Evolutionary conservation across 92 coral and sea anemone species (phyloP).

Genomic region (Montipora capitata): DNA sequence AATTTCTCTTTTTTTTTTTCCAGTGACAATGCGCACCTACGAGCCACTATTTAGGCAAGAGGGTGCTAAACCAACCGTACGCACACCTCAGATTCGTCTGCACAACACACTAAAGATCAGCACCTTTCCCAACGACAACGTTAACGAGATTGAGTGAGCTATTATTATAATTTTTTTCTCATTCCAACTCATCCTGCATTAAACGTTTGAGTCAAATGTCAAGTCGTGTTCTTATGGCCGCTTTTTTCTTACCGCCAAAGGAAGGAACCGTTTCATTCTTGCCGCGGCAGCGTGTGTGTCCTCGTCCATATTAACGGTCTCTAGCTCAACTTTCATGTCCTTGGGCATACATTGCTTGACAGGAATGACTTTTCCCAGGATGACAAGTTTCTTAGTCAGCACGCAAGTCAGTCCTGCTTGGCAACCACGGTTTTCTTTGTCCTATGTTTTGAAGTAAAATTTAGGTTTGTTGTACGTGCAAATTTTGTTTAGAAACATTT

Average conservation of each 20-base stretch:
- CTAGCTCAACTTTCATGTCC: conserved; percentile 61
- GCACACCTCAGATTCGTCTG: no score
- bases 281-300: conserved; percentile 16
- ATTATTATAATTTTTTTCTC: no score
- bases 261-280: conserved; percentile 55
- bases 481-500: neutral
- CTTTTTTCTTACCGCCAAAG: neutral
- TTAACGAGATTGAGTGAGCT: no score
- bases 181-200: no score
- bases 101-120: no score
- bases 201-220: no score
- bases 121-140: no score
- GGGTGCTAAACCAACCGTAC: no score
- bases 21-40: no score
- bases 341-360: conserved; percentile 78
- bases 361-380: conserved; percentile 23
- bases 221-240: no score
- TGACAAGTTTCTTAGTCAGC: conserved; percentile 67
- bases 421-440: conserved; percentile 48
- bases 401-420: conserved; percentile 70
- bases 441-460: neutral
- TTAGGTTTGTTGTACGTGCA: neutral
- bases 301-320: conserved; percentile 72
- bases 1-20: no score
- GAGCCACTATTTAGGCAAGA: no score